These are phyloP conservation scores for Clitarchus hookeri DNA, from an alignment of 2,888 invertebrate species.

Conservation along the genomic window DNA sequence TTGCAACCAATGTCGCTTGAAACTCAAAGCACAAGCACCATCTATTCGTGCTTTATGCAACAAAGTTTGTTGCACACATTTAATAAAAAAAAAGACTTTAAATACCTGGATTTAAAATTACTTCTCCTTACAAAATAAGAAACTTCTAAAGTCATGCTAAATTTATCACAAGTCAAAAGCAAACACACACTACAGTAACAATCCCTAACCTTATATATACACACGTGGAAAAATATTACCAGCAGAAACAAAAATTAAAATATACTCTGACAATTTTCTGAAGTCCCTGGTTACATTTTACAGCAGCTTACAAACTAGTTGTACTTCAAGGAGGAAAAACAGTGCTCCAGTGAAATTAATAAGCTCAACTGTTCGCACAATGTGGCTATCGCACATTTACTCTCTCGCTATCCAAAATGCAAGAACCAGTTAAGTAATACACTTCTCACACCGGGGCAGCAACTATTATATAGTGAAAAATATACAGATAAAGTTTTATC, in stretches of 20 bases:
- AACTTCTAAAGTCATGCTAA: neutral
- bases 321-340: neutral
- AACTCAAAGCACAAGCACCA: neutral
- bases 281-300: neutral
- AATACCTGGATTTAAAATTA: neutral
- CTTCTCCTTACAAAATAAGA: neutral
- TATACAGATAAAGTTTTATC: no score
- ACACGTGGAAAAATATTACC: neutral
- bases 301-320: neutral
- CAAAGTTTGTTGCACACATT: neutral
- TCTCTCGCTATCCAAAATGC: neutral
- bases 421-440: no score
- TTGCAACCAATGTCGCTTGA: neutral
- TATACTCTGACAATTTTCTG: neutral
- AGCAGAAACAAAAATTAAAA: neutral
- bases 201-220: neutral
- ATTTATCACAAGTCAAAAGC: constrained; percentile 11
- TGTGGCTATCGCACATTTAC: neutral
- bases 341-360: neutral
- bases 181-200: neutral
- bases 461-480: no score
- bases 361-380: neutral
- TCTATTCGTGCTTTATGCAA: neutral
- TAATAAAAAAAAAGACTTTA: neutral
- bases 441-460: neutral